phyloP scores from a whole-genome alignment of 2,113 vertebrate species.

The Haemorhous mexicanus region DNA sequence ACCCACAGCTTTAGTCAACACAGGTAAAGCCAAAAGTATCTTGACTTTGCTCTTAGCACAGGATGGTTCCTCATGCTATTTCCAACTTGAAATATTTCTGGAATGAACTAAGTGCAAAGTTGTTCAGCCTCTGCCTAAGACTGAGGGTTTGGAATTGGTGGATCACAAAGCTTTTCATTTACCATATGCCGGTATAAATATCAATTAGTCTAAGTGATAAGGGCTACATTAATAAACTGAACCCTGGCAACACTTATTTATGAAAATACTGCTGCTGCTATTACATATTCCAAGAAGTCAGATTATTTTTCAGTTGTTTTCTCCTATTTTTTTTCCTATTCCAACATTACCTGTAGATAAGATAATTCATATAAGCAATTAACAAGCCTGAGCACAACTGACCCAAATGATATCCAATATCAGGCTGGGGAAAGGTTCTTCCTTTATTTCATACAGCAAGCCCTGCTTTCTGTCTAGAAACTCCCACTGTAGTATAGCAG shows the following conservation, averaged over 20 bases:
- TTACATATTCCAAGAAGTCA: neutral
- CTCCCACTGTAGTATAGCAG: neutral
- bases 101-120: neutral
- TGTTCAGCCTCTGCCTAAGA: neutral
- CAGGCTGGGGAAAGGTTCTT: neutral
- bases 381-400: neutral
- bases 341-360: neutral
- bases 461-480: neutral
- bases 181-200: neutral
- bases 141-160: neutral
- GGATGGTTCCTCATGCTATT: neutral
- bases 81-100: neutral
- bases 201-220: neutral
- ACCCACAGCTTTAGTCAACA: neutral
- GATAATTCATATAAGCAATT: neutral
- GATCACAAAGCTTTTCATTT: neutral
- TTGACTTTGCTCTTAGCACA: neutral
- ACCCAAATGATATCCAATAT: neutral
- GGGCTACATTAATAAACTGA: neutral
- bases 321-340: neutral
- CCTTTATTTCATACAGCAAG: neutral
- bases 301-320: neutral
- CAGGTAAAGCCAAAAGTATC: neutral
- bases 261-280: neutral
- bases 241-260: neutral